These are phyloP conservation scores for Steatocranus sp. DNA, from an alignment of 2,797 vertebrate genomes.

Conservation along the genomic window DNA sequence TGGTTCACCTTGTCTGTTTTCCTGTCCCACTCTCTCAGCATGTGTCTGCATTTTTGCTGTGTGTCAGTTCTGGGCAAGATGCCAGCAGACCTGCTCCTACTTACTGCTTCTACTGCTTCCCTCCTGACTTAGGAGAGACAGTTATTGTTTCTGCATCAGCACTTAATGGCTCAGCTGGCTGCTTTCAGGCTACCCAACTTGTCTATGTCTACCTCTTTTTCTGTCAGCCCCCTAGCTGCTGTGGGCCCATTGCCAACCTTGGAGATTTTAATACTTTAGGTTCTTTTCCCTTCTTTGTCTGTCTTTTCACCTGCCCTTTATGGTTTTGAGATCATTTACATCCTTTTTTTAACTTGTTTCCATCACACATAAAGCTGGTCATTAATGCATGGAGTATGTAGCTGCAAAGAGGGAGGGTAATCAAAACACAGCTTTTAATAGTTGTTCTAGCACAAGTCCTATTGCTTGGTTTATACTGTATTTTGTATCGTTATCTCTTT, in stretches of 20 bases:
- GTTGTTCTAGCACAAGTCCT: not conserved
- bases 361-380: not conserved
- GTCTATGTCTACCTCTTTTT: constrained; percentile 58
- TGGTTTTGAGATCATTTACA: not conserved
- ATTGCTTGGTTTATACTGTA: not conserved
- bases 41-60: constrained; percentile 53
- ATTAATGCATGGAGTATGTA: not conserved
- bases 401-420: not conserved
- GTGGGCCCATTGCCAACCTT: constrained; percentile 34
- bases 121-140: constrained; percentile 65
- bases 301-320: constrained; percentile 12
- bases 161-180: constrained; percentile 71
- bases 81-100: constrained; percentile 68
- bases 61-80: constrained; percentile 52
- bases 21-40: constrained; percentile 39
- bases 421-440: not conserved
- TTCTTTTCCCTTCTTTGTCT: constrained; percentile 10
- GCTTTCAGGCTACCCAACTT: constrained; percentile 60
- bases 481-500: not conserved
- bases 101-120: constrained; percentile 58
- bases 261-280: constrained; percentile 29
- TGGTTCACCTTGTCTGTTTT: constrained; percentile 53
- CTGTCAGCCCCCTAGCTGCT: constrained; percentile 53
- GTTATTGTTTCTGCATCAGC: constrained; percentile 73
- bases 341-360: not conserved